Evolutionary conservation across 2,888 invertebrate genomes (phyloP).

Genomic region (Drosophila recens): DNA sequence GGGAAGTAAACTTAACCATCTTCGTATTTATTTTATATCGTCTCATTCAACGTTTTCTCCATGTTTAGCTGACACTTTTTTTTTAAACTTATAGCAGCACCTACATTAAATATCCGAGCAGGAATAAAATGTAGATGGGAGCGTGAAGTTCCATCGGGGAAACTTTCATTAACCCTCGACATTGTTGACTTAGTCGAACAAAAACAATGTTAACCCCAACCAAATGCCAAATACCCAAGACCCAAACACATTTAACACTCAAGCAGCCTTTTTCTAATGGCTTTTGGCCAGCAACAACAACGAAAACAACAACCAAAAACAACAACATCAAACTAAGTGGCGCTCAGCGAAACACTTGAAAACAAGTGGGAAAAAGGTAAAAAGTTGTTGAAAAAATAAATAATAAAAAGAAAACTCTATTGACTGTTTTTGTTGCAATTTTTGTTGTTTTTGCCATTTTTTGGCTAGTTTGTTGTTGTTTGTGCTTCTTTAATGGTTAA

Average conservation of each 20-base stretch:
- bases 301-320: slow-evolving; percentile 28
- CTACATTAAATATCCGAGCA: not conserved
- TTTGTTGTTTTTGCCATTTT: slow-evolving; percentile 38
- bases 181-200: slow-evolving; percentile 76
- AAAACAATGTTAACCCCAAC: slow-evolving; percentile 63
- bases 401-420: slow-evolving; percentile 70
- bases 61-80: not conserved
- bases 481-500: slow-evolving; percentile 71
- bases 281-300: slow-evolving; percentile 35
- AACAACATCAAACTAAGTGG: slow-evolving; percentile 64
- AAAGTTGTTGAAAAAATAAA: slow-evolving; percentile 77
- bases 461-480: slow-evolving; percentile 63
- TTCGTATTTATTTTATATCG: not conserved
- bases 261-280: slow-evolving; percentile 74
- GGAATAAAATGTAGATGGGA: not conserved
- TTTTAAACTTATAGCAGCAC: slow-evolving; percentile 13
- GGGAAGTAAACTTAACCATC: not conserved
- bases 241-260: slow-evolving; percentile 56
- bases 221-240: slow-evolving; percentile 28
- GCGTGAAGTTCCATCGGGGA: slow-evolving; percentile 11
- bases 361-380: slow-evolving; percentile 70
- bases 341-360: slow-evolving; percentile 71
- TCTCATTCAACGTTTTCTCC: not conserved
- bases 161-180: slow-evolving; percentile 75
- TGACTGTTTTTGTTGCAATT: slow-evolving; percentile 41